These are phyloP conservation scores for Macropodus opercularis DNA, from an alignment of 2,797 vertebrate genomes.

Conservation along the genomic window DNA sequence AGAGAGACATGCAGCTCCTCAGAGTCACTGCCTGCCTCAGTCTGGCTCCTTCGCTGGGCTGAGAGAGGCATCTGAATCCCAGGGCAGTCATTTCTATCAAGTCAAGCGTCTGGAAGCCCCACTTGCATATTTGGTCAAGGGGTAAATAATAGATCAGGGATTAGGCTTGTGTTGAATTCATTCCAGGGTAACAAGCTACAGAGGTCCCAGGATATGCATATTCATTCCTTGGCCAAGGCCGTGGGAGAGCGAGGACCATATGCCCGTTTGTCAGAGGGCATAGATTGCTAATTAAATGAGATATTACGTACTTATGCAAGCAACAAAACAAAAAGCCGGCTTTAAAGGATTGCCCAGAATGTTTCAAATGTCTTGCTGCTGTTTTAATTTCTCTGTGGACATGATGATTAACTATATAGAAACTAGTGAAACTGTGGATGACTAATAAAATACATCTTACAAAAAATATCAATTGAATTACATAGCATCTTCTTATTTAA, in stretches of 20 bases:
- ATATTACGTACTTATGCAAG: conserved; percentile 78
- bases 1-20: conserved; percentile 60
- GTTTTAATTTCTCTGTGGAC: conserved; percentile 44
- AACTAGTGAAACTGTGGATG: conserved; percentile 20
- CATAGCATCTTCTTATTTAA: too few species aligned
- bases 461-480: conserved; percentile 14
- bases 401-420: conserved; percentile 29
- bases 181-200: conserved; percentile 84
- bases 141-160: conserved; percentile 89
- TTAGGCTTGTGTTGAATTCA: conserved; percentile 85
- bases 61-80: conserved; percentile 74
- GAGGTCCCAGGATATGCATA: conserved; percentile 84
- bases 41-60: conserved; percentile 57
- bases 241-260: conserved; percentile 81
- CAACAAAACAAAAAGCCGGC: conserved; percentile 75
- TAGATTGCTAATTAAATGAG: conserved; percentile 83
- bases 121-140: conserved; percentile 87
- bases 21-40: conserved; percentile 58
- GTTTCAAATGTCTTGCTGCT: conserved; percentile 45
- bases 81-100: conserved; percentile 82
- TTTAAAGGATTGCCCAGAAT: conserved; percentile 64
- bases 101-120: conserved; percentile 82
- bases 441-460: conserved; percentile 39
- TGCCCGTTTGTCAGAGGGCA: conserved; percentile 81
- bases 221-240: conserved; percentile 83